Percentiles rank a stretch among this genome's conserved stretches.
phyloP scores from a whole-genome alignment of 2,888 invertebrate genomes.

The Hirtodrosophila trivittata region DNA sequence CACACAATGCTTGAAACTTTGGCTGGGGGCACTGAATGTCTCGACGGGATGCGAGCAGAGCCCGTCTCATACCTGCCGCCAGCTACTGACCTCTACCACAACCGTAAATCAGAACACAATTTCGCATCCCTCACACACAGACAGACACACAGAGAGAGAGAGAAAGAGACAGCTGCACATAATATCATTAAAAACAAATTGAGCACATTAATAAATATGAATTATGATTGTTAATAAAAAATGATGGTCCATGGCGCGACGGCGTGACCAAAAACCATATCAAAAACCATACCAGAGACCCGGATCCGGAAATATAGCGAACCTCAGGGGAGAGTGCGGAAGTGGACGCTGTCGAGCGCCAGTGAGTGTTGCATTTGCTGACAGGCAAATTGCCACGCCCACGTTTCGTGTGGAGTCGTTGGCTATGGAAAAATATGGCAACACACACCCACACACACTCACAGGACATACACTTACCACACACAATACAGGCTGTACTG shows the following conservation, averaged over 20 bases:
- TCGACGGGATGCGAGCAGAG: no score
- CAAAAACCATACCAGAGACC: constrained; percentile 14
- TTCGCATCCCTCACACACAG: constrained; percentile 15
- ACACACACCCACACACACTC: no score
- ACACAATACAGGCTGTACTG: neutral
- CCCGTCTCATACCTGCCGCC: constrained; percentile 14
- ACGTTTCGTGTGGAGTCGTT: constrained; percentile 1
- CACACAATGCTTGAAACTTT: constrained; percentile 36
- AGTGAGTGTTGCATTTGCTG: no score
- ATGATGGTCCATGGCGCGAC: constrained; percentile 36
- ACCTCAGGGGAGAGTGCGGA: constrained; percentile 4
- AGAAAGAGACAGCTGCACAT: constrained; percentile 15
- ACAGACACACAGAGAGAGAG: neutral
- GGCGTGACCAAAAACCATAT: constrained; percentile 25
- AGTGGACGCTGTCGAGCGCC: neutral
- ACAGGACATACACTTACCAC: neutral
- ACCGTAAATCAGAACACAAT: constrained; percentile 42
- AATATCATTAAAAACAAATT: constrained; percentile 71
- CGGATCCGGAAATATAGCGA: constrained; percentile 17
- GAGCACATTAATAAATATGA: constrained; percentile 73
- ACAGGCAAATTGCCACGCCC: constrained; percentile 30
- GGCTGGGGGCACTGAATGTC: constrained; percentile 3
- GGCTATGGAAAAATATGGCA: neutral
- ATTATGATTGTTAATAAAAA: constrained; percentile 69
- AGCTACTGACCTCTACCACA: constrained; percentile 29